These are phyloP conservation scores for Poecilia wingei DNA, from an alignment of 2,797 vertebrate genomes.

Conservation along the genomic window DNA sequence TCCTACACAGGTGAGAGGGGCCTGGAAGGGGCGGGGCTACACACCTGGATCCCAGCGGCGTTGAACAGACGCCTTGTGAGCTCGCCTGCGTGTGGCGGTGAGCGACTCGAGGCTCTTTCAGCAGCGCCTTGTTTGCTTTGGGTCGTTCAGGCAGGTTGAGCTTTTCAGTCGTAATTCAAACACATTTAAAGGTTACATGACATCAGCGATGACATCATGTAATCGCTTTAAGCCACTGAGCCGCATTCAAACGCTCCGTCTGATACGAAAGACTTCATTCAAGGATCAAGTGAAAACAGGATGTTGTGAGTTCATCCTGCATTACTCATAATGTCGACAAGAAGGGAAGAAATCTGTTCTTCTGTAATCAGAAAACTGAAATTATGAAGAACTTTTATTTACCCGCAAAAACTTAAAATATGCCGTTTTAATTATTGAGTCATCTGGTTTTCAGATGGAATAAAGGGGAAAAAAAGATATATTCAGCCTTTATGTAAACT, in stretches of 20 bases:
- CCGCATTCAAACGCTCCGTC: not conserved
- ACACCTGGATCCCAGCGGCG: not conserved
- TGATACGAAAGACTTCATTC: not conserved
- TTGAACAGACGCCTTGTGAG: not conserved
- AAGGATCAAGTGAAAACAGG: not conserved
- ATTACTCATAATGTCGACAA: not conserved
- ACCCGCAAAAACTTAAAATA: not conserved
- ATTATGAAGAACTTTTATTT: not conserved
- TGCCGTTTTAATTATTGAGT: not conserved
- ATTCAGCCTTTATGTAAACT: not conserved
- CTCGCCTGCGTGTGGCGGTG: not conserved
- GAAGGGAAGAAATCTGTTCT: not conserved
- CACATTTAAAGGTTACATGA: not conserved
- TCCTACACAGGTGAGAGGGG: conserved; percentile 53
- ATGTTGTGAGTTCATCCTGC: not conserved
- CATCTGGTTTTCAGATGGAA: not conserved
- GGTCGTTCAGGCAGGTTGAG: conserved; percentile 43
- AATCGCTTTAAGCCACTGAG: not conserved
- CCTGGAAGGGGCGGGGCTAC: not conserved
- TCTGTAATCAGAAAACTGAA: not conserved
- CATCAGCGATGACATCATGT: not conserved
- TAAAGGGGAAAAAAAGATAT: not conserved
- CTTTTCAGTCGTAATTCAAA: not conserved
- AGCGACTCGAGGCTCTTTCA: conserved; percentile 12
- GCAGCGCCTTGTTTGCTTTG: conserved; percentile 52